Evolutionary conservation across 2,888 invertebrate genomes (phyloP).

Genomic region (Acleris emargana): DNA sequence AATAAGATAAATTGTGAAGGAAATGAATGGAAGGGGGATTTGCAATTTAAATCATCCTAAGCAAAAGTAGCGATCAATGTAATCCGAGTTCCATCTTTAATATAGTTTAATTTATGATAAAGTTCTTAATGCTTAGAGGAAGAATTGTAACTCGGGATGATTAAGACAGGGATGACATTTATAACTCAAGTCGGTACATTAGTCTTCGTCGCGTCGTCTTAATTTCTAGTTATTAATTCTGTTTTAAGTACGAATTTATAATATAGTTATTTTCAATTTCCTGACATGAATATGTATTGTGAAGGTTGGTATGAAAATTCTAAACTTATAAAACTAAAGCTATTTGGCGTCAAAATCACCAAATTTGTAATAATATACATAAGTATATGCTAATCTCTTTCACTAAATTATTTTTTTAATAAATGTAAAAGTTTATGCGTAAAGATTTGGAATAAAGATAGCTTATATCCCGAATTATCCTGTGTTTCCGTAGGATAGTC

Average conservation of each 20-base stretch:
- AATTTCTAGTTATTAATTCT: conserved; percentile 20
- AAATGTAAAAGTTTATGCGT: too few species aligned
- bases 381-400: too few species aligned
- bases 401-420: too few species aligned
- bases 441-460: too few species aligned
- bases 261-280: conserved; percentile 24
- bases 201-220: conserved; percentile 1
- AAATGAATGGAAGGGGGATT: conserved; percentile 57
- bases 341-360: too few species aligned
- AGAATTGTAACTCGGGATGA: conserved; percentile 21
- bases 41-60: conserved; percentile 62
- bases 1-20: conserved; percentile 45
- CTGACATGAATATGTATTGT: not conserved
- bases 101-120: conserved; percentile 39
- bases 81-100: conserved; percentile 47
- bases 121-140: conserved; percentile 9
- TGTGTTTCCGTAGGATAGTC: too few species aligned
- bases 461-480: too few species aligned
- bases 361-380: too few species aligned
- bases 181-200: conserved; percentile 25
- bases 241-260: conserved; percentile 23
- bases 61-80: conserved; percentile 45
- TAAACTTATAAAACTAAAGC: too few species aligned
- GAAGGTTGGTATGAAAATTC: not conserved
- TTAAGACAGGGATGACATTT: conserved; percentile 12